Evolutionary conservation across 2,888 invertebrate genomes (phyloP).

Genomic region (Brachynemurus nebulosus): DNA sequence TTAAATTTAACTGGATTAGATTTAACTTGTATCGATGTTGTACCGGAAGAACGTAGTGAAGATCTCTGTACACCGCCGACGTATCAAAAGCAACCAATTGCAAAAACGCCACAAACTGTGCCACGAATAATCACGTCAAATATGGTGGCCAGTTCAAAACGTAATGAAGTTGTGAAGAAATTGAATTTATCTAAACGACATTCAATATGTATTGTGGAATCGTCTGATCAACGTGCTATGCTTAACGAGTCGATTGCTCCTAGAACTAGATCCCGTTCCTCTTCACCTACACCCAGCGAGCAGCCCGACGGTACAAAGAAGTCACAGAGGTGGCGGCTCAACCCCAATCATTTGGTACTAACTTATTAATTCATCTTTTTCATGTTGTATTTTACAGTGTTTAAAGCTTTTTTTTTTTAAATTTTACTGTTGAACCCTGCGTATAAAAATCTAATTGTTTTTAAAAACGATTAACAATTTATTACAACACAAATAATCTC

Average conservation of each 20-base stretch:
- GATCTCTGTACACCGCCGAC: background rate
- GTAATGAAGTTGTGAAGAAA: background rate
- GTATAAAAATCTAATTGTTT: too few relatives aligned
- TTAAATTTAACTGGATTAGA: background rate
- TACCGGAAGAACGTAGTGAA: background rate
- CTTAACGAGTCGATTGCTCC: background rate
- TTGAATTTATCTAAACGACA: slow-evolving; percentile 1
- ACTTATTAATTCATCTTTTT: slow-evolving; percentile 3
- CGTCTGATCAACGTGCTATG: background rate
- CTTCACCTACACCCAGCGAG: slow-evolving; percentile 3
- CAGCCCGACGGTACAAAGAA: slow-evolving; percentile 2
- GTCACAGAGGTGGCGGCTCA: slow-evolving; percentile 5
- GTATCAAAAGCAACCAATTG: background rate
- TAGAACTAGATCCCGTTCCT: slow-evolving; percentile 1
- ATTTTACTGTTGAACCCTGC: too few relatives aligned
- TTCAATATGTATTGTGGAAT: slow-evolving; percentile 6
- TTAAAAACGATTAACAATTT: too few relatives aligned
- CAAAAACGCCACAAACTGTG: slow-evolving; percentile 2
- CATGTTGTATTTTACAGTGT: background rate
- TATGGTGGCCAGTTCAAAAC: background rate
- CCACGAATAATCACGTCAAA: background rate
- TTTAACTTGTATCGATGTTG: background rate
- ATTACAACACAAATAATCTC: too few relatives aligned
- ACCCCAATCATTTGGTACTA: slow-evolving; percentile 7
- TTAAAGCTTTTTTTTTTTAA: too few relatives aligned